Conservation (phyloP, 2,797 vertebrate genomes). For the Silurus aristotelis region DNA sequence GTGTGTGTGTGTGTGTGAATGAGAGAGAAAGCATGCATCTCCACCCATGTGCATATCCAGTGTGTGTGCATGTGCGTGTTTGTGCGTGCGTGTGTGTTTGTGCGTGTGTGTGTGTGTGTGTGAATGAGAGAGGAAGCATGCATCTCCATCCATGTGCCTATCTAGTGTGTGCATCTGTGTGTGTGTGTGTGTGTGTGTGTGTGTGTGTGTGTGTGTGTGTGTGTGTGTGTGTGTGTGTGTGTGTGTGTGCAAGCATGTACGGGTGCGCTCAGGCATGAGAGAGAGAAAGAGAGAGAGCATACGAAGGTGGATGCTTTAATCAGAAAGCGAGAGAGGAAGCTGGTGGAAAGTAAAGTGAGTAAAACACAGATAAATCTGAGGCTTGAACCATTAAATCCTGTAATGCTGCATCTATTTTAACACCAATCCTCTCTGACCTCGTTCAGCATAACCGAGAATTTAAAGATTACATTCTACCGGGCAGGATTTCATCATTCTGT, state of each 20-base stretch:
- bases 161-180: neutral
- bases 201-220: neutral
- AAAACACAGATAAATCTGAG: conserved; percentile 13
- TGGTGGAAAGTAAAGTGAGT: neutral
- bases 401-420: neutral
- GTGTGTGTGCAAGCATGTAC: neutral
- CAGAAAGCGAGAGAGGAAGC: conserved; percentile 20
- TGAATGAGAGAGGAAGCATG: neutral
- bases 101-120: neutral
- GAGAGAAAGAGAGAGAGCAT: conserved; percentile 8
- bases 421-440: neutral
- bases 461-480: neutral
- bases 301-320: conserved; percentile 18
- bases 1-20: neutral
- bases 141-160: neutral
- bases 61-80: too few relatives aligned
- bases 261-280: neutral
- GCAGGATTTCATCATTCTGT: neutral
- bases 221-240: neutral
- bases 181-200: too few relatives aligned
- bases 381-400: neutral
- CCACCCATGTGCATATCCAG: too few relatives aligned
- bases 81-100: too few relatives aligned
- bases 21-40: too few relatives aligned
- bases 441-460: neutral